Evolutionary conservation across 2,797 vertebrate species (phyloP).

Genomic region (Danio tinwini): DNA sequence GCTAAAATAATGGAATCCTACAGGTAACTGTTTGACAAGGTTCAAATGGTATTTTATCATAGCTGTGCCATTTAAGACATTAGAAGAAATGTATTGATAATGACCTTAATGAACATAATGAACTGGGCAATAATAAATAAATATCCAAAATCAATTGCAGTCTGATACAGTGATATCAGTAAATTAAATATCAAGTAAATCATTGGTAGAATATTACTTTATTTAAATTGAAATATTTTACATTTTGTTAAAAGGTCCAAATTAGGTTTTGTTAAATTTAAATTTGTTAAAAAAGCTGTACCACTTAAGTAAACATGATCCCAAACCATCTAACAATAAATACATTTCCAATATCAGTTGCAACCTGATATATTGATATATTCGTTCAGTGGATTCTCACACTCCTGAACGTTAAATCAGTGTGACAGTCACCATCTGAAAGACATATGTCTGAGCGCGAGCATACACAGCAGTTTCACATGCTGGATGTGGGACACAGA

Average conservation of each 20-base stretch:
- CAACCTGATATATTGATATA: conserved; percentile 20
- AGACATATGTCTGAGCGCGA: conserved; percentile 53
- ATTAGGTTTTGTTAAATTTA: neutral
- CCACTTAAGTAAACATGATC: neutral
- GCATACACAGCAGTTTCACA: conserved; percentile 32
- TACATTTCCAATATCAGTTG: neutral
- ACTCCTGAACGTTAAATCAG: conserved; percentile 37
- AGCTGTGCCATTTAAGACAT: too few relatives aligned
- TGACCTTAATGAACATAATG: too few relatives aligned
- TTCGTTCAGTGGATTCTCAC: conserved; percentile 25
- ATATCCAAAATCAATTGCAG: too few relatives aligned
- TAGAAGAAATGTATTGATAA: too few relatives aligned
- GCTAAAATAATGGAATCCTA: neutral
- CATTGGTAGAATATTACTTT: too few relatives aligned
- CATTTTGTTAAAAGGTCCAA: too few relatives aligned
- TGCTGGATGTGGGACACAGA: conserved; percentile 38
- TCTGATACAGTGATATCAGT: too few relatives aligned
- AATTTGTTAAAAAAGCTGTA: neutral
- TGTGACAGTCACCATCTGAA: conserved; percentile 49
- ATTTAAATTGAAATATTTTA: too few relatives aligned
- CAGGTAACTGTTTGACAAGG: too few relatives aligned
- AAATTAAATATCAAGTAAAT: too few relatives aligned
- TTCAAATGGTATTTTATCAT: too few relatives aligned
- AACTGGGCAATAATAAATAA: too few relatives aligned
- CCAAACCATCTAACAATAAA: neutral